Percentiles rank a stretch among this genome's conserved stretches.
These are phyloP conservation scores for Cryptoblepharus egeriae DNA, from an alignment of 2,797 vertebrate genomes.

Conservation along the genomic window DNA sequence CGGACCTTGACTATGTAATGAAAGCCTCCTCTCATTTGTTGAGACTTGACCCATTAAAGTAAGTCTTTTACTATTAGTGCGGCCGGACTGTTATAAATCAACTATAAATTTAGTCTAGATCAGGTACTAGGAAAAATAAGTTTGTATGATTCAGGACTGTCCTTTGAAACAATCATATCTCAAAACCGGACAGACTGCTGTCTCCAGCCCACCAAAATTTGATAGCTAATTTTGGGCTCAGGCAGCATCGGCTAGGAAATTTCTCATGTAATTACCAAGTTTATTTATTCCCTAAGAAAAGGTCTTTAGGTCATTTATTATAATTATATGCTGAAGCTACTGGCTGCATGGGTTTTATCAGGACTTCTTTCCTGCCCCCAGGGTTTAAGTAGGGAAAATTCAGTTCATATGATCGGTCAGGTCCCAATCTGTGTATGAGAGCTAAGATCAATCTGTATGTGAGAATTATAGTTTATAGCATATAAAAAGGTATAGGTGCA, in stretches of 20 bases:
- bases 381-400: not conserved
- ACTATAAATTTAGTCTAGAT: slow-evolving; percentile 19
- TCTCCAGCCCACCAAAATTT: not conserved
- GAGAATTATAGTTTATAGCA: not conserved
- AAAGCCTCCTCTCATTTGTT: slow-evolving; percentile 43
- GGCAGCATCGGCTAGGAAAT: not conserved
- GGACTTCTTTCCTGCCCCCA: not conserved
- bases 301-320: not conserved
- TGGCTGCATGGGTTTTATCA: not conserved
- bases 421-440: too few species aligned
- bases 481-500: not conserved
- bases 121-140: not conserved
- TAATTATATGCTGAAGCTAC: not conserved
- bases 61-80: slow-evolving; percentile 39
- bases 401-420: not conserved
- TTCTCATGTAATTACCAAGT: not conserved
- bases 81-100: slow-evolving; percentile 19
- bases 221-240: not conserved
- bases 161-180: too few species aligned
- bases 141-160: not conserved
- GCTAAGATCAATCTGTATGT: not conserved
- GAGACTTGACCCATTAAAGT: slow-evolving; percentile 45
- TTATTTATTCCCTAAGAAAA: not conserved
- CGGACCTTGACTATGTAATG: slow-evolving; percentile 43
- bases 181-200: not conserved